Base-by-base conservation (phyloP, 2,888 invertebrate genomes). In the Philhelius pedissequus region DNA sequence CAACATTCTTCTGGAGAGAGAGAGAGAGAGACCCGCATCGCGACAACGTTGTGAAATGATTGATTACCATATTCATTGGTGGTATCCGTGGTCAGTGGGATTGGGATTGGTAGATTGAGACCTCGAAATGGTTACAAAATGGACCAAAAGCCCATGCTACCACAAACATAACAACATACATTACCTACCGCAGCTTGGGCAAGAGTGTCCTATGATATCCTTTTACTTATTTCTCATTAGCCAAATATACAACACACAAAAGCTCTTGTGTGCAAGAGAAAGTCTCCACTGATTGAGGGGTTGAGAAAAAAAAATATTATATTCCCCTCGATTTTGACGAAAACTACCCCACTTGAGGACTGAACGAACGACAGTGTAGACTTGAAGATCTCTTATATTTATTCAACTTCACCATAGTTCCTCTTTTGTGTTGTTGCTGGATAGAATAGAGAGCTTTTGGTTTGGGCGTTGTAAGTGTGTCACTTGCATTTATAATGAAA, bases 401-500 rank as follows among this genome's bases (percentile, higher is more conserved):
- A 38, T 35, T 48, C 50, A 66, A 27, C 54, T 43, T 74, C 64
- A 73, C 73, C n/a, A n/a, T n/a, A n/a, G n/a, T n/a, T n/a, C n/a
- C 62, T 64, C 38, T 20, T 13, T 9, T 43, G n/a, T n/a, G n/a
- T n/a, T n/a, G n/a, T n/a, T n/a, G n/a, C n/a, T 0, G 22, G 45
- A 13, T 11, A 15, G 20, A 0, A 5, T 4, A 18, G 8, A 70
- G 64, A 78, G 83, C 74, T 74, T 27, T 20, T 70, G 22, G 60
- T 75, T 35, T 58, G 79, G 80, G 74, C 70, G 74, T 78, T 70
- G 74, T 79, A 83, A 79, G 69, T 83, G 38, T 79, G 83, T 75
- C 83, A 75, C 78, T 78, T 83, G 83, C 83, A 83, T 83, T 83
- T 60, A 43, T 83, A 79, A 83, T 79, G 78, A 83, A 74, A 83